Conservation (phyloP, 64 coral and sea anemone species). For the Cladopsammia gracilis region DNA sequence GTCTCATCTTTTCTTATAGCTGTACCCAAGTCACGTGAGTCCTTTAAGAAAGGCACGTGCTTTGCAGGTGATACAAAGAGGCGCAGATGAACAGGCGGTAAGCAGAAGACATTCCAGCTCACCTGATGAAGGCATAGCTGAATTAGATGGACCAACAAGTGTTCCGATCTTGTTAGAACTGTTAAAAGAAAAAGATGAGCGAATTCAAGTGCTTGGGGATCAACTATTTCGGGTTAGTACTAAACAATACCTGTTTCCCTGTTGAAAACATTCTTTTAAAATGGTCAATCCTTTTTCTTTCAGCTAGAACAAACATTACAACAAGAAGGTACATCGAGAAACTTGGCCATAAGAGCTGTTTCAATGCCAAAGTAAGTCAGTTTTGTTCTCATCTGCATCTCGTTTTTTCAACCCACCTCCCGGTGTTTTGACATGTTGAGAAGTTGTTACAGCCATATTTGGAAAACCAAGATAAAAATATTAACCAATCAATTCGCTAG, state of each 20-base stretch:
- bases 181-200: slow-evolving; percentile 76
- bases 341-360: slow-evolving; percentile 76
- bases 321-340: slow-evolving; percentile 73
- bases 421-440: too few relatives aligned
- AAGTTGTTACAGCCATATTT: too few relatives aligned
- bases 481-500: too few relatives aligned
- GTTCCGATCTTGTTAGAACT: slow-evolving; percentile 52
- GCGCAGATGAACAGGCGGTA: neutral
- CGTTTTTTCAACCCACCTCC: neutral
- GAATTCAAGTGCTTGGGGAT: slow-evolving; percentile 52
- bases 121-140: slow-evolving; percentile 76
- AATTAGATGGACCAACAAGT: slow-evolving; percentile 70
- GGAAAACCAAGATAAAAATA: too few relatives aligned
- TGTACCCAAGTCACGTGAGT: neutral
- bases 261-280: too few relatives aligned
- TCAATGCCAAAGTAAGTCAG: slow-evolving; percentile 77
- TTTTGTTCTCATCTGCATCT: neutral
- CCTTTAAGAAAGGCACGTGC: neutral
- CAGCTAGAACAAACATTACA: slow-evolving; percentile 75
- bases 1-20: neutral
- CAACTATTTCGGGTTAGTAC: slow-evolving; percentile 52
- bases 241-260: too few relatives aligned
- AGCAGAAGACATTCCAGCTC: neutral
- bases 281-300: neutral
- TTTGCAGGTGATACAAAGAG: neutral